phyloP scores from a whole-genome alignment of 2,888 invertebrate genomes.

The Drosophila atripex region DNA sequence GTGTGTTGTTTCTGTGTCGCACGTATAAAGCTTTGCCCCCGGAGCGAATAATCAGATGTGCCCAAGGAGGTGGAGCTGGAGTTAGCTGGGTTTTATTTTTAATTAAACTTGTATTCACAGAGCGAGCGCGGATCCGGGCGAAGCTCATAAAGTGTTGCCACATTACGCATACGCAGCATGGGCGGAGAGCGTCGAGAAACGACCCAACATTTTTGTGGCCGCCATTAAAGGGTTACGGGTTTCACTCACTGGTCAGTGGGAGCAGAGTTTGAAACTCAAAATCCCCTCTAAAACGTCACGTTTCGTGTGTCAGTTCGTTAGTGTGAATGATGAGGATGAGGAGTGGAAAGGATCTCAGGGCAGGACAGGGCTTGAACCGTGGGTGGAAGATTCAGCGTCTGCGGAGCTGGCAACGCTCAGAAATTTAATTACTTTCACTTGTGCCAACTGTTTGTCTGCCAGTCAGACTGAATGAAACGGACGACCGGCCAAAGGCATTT shows the following conservation, averaged over 20 bases:
- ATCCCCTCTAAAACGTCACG: conserved; percentile 48
- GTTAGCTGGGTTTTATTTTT: conserved; percentile 61
- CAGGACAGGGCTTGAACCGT: conserved; percentile 1
- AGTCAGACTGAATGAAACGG: conserved; percentile 27
- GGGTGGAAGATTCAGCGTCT: conserved; percentile 14
- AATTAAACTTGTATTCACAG: conserved; percentile 60
- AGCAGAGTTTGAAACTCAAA: conserved; percentile 7
- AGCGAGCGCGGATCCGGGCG: conserved; percentile 22
- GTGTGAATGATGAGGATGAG: conserved; percentile 59
- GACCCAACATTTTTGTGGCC: conserved; percentile 71
- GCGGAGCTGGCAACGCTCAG: conserved; percentile 47
- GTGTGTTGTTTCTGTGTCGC: conserved; percentile 10
- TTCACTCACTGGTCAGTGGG: conserved; percentile 3
- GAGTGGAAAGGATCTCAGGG: not conserved
- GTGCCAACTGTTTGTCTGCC: conserved; percentile 69
- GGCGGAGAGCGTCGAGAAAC: conserved; percentile 39
- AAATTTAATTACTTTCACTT: conserved; percentile 79
- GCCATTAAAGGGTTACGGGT: conserved; percentile 60
- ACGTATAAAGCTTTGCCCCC: conserved; percentile 23
- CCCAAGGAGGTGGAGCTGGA: conserved; percentile 13
- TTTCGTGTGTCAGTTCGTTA: conserved; percentile 64
- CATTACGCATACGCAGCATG: conserved; percentile 55
- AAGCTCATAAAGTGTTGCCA: conserved; percentile 59
- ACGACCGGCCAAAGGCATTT: conserved; percentile 65
- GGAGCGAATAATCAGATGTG: conserved; percentile 58